A percentile compares a stretch with the other conserved stretches of the same genome.
These are phyloP conservation scores for Megatriorchis doriae DNA, from an alignment of 2,113 vertebrate species.

Conservation along the genomic window DNA sequence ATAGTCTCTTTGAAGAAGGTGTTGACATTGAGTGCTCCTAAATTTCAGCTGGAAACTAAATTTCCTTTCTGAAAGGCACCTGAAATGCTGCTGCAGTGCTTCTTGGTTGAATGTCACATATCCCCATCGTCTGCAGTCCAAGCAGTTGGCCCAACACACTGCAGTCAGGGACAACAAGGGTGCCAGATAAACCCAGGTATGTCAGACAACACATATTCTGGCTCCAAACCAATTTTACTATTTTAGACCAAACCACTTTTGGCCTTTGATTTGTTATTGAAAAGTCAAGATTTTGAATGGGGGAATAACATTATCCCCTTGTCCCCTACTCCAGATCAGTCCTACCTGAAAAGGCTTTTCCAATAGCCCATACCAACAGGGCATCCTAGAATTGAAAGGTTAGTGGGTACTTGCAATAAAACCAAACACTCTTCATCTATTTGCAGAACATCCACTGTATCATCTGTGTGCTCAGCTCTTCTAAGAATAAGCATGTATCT, in stretches of 20 bases:
- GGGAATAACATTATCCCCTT: background rate
- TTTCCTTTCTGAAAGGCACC: background rate
- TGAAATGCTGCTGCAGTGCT: background rate
- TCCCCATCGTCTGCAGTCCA: background rate
- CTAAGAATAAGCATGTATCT: background rate
- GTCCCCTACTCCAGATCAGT: background rate
- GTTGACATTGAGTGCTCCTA: background rate
- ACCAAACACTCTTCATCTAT: background rate
- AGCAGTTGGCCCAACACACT: background rate
- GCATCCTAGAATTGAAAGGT: background rate
- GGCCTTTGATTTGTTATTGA: background rate
- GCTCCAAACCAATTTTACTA: background rate
- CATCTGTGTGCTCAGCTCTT: background rate
- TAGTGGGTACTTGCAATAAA: background rate
- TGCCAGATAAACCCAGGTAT: background rate
- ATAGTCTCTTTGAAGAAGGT: background rate
- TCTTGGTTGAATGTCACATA: background rate
- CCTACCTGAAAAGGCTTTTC: background rate
- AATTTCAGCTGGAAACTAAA: background rate
- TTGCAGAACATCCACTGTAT: background rate
- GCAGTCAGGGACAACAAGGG: background rate
- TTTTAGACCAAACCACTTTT: background rate
- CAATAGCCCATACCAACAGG: background rate
- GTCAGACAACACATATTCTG: background rate
- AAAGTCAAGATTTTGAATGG: background rate